phyloP scores from a whole-genome alignment of 2,888 invertebrate species.

The Cataglyphis livida region DNA sequence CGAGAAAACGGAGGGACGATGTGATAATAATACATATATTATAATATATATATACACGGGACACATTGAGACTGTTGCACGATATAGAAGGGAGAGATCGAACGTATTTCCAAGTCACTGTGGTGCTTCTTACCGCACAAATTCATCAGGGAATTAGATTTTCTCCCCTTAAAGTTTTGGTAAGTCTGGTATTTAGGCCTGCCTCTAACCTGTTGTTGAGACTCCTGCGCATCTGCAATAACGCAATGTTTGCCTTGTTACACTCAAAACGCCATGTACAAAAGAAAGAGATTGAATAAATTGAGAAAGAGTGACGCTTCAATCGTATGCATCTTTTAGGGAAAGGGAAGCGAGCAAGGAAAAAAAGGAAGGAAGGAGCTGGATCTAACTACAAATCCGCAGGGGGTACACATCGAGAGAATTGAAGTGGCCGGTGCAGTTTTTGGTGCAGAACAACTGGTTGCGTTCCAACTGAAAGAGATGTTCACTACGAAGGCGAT shows the following conservation, averaged over 20 bases:
- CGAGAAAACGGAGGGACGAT: constrained; percentile 60
- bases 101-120: constrained; percentile 82
- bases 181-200: constrained; percentile 94
- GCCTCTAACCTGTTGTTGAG: constrained; percentile 92
- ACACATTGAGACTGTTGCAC: constrained; percentile 71
- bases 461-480: constrained; percentile 82
- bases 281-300: constrained; percentile 63
- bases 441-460: constrained; percentile 82
- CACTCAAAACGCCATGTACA: constrained; percentile 81
- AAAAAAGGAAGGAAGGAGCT: constrained; percentile 40
- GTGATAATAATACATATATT: constrained; percentile 44
- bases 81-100: constrained; percentile 71
- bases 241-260: constrained; percentile 88
- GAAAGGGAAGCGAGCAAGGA: constrained; percentile 1
- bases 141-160: constrained; percentile 98
- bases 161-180: constrained; percentile 96
- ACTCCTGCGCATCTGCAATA: constrained; percentile 94
- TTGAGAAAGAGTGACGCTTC: constrained; percentile 76
- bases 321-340: constrained; percentile 71
- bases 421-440: constrained; percentile 80
- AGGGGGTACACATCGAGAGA: constrained; percentile 76
- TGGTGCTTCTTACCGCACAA: constrained; percentile 94
- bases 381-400: constrained; percentile 80
- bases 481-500: constrained; percentile 77
- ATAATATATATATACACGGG: constrained; percentile 56